Base-by-base conservation (phyloP, 1,140 invertebrate species). In the Drosophila subobscura region DNA sequence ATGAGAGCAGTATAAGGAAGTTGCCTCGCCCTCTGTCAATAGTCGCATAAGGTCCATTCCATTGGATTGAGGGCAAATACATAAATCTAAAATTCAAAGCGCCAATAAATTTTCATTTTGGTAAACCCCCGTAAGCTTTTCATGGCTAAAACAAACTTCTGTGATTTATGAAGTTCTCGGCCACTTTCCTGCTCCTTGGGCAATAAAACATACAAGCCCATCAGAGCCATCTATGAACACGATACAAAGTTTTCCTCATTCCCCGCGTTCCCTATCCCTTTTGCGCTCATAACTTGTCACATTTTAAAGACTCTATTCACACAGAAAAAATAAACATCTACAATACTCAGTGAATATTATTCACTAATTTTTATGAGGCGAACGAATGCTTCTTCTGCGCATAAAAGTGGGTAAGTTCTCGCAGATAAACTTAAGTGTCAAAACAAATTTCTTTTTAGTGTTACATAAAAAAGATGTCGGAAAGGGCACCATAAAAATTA, bases 41-140 rank as follows among this genome's bases (percentile, higher is more conserved):
- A 64, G 33, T 37, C 33, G 33, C 12, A 27, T 41, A 72, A 72
- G 63, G 58, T 58, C 37, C 29, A 73, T 64, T 64, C 25, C 46
- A 56, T 10, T 0, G 64, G n/a, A 53, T 50, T 25, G 14, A 20
- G 6, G 23, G 22, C 53, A 49, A 76, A 77, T 55, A 78, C 81
- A 86, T 86, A 86, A 86, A 86, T 86, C 83, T 86, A 61, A 81
- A 88, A 88, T 86, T 74, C 77, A 73, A 63, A 68, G 74, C 73
- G 71, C 65, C 81, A 86, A 86, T 86, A 86, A 86, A 86, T 86
- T 86, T 86, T 86, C 81, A 88, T 86, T 86, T 86, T 86, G 81
- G 88, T 86, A 86, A 86, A 78, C 83, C 81, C 77, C 83, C 83
- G 77, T 86, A 86, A 86, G 81, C 79, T 84, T 84, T 84, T 84